Percentiles rank a stretch among this genome's conserved stretches.
Conservation (phyloP, 2,113 vertebrate species). For the Copsychus sechellarum region DNA sequence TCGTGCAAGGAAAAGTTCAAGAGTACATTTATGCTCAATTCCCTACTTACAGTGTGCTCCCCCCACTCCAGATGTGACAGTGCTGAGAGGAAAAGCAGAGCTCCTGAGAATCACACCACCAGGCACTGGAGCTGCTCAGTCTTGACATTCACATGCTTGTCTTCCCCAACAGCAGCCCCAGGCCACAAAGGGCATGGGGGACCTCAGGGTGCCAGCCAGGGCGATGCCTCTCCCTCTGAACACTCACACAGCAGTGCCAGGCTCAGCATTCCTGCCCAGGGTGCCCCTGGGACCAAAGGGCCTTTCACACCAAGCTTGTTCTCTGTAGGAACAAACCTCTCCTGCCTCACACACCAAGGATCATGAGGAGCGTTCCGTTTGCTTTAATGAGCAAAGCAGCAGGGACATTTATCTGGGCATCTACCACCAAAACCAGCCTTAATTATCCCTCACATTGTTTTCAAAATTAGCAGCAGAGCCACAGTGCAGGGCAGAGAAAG, state of each 20-base stretch:
- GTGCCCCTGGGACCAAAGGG: not conserved
- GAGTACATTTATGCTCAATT: not conserved
- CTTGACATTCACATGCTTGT: not conserved
- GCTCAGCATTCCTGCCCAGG: not conserved
- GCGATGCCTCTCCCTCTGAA: not conserved
- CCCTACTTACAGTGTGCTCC: not conserved
- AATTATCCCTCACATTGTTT: not conserved
- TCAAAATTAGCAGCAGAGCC: slow-evolving; percentile 1
- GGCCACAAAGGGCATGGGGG: fast-evolving
- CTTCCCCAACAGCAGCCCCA: not conserved
- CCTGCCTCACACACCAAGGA: not conserved
- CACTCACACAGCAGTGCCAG: fast-evolving
- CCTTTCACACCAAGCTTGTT: not conserved
- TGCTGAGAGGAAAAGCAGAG: not conserved
- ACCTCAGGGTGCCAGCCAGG: not conserved
- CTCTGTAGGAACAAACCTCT: not conserved
- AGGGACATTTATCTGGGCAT: not conserved
- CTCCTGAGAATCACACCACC: not conserved
- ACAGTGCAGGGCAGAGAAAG: not conserved
- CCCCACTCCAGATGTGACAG: not conserved
- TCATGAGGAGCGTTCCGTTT: fast-evolving
- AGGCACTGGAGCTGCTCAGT: not conserved
- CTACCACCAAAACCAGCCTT: not conserved
- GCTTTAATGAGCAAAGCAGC: not conserved
- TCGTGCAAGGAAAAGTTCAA: not conserved